Conservation (phyloP, 2,113 vertebrate species). For the Catagonus wagneri region DNA sequence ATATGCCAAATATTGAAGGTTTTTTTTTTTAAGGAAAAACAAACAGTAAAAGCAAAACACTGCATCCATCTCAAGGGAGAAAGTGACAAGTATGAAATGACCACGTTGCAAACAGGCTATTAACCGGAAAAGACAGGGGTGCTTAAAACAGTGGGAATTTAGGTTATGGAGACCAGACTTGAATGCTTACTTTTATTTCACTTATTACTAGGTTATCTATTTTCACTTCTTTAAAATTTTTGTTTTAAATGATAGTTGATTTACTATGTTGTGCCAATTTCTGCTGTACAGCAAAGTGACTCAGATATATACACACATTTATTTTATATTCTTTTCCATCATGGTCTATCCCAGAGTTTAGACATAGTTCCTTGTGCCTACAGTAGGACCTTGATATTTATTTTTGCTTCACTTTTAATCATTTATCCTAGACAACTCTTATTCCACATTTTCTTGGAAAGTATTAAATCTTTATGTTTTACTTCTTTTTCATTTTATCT, state of each 20-base stretch:
- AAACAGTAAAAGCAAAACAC: background rate
- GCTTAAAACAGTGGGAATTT: background rate
- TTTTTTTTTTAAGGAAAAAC: background rate
- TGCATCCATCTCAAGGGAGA: background rate
- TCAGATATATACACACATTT: no score
- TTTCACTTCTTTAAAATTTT: background rate
- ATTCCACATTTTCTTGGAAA: background rate
- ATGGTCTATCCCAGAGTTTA: no score
- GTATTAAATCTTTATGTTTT: background rate
- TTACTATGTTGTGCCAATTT: no score
- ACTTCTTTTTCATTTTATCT: background rate
- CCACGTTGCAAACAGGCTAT: background rate
- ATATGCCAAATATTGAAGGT: background rate
- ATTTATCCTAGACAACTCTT: background rate
- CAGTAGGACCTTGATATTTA: background rate
- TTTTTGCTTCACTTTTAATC: background rate
- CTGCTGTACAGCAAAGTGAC: no score
- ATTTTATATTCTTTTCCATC: no score
- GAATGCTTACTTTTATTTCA: background rate
- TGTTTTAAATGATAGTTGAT: no score
- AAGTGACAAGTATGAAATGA: background rate
- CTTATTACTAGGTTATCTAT: background rate
- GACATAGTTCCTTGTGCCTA: no score
- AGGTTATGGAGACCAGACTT: background rate
- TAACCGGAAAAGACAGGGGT: background rate